Evolutionary conservation across 2,888 invertebrate genomes (phyloP).

Genomic region (Limnephilus auricula): DNA sequence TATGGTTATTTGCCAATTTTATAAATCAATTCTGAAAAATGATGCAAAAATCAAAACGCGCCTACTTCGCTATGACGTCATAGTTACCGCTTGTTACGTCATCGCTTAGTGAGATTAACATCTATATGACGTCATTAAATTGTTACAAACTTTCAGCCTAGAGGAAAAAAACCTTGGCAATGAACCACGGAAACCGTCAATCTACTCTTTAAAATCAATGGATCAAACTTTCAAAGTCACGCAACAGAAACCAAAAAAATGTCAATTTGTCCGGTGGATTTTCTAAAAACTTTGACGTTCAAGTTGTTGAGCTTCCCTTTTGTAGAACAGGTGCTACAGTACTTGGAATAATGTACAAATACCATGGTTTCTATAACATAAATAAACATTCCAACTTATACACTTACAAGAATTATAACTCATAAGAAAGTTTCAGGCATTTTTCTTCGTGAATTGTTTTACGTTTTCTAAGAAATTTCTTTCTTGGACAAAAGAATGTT

Average conservation of each 20-base stretch:
- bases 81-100: too few species aligned
- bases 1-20: too few species aligned
- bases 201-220: neutral
- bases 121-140: too few species aligned
- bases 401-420: neutral
- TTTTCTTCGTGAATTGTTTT: neutral
- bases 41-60: too few species aligned
- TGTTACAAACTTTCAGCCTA: neutral
- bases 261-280: neutral
- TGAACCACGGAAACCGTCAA: neutral
- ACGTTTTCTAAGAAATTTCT: neutral
- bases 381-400: neutral
- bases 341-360: neutral
- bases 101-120: too few species aligned
- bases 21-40: too few species aligned
- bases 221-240: neutral
- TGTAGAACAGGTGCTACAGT: neutral
- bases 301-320: neutral
- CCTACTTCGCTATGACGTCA: too few species aligned
- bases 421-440: neutral
- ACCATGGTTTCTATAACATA: neutral
- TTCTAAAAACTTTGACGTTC: neutral
- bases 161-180: neutral
- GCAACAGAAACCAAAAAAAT: neutral
- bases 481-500: neutral